Conservation (phyloP, 2,888 invertebrate genomes). For the Tetramorium bicarinatum region DNA sequence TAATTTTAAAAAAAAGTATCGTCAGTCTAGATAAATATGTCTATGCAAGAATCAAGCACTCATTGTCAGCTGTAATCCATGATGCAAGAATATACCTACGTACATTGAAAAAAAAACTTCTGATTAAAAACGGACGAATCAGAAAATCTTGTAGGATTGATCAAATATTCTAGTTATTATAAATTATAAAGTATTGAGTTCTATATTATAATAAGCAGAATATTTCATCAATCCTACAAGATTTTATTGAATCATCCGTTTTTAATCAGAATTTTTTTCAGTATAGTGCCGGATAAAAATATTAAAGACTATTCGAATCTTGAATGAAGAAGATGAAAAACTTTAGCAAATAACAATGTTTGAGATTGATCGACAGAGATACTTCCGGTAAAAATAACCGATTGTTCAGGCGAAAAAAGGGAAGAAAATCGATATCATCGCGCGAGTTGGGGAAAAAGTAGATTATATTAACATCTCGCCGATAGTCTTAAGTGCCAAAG, state of each 20-base stretch:
- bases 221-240: too few species aligned
- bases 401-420: not conserved
- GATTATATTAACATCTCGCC: not conserved
- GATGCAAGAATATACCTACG: not conserved
- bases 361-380: not conserved
- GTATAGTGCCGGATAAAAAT: not conserved
- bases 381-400: not conserved
- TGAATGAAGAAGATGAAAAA: not conserved
- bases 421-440: not conserved
- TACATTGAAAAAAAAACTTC: too few species aligned
- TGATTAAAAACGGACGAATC: too few species aligned
- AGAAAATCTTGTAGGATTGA: too few species aligned
- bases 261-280: too few species aligned
- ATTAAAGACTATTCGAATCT: not conserved
- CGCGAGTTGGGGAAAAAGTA: not conserved
- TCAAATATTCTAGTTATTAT: too few species aligned
- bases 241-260: too few species aligned
- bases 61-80: not conserved
- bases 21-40: not conserved
- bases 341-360: not conserved
- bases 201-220: too few species aligned
- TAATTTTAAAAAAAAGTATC: not conserved
- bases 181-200: too few species aligned
- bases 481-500: constrained; percentile 7
- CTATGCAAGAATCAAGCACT: not conserved